phyloP scores from a whole-genome alignment of 2,888 invertebrate genomes.

The Pantelozetes paolii region DNA sequence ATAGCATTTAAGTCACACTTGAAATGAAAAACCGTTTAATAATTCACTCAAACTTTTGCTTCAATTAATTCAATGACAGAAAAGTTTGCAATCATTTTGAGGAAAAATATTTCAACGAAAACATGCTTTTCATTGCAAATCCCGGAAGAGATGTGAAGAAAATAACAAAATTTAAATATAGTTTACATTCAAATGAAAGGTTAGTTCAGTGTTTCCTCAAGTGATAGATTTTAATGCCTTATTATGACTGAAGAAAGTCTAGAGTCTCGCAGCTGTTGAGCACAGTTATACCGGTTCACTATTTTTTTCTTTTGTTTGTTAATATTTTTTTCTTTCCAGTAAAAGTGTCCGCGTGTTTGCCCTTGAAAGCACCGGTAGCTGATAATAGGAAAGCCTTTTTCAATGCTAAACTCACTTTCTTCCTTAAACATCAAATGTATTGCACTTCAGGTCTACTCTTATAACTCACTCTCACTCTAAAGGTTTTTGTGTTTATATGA shows the following conservation, averaged over 20 bases:
- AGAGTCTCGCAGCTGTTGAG: not conserved
- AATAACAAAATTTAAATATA: not conserved
- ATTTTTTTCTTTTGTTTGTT: constrained; percentile 29
- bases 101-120: not conserved
- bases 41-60: not conserved
- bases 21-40: no score
- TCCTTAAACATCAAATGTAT: not conserved
- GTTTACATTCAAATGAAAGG: constrained; percentile 11
- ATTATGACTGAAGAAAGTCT: constrained; percentile 24
- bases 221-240: constrained; percentile 23
- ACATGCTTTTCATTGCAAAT: not conserved
- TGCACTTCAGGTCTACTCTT: not conserved
- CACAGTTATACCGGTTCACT: constrained; percentile 34
- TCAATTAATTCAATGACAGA: not conserved
- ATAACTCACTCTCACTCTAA: constrained; percentile 24
- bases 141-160: constrained; percentile 30
- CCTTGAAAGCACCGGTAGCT: not conserved
- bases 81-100: not conserved
- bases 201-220: constrained; percentile 20
- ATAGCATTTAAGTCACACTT: no score
- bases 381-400: constrained; percentile 9
- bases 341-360: constrained; percentile 19
- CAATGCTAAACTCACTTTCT: constrained; percentile 15
- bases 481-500: constrained; percentile 3
- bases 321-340: not conserved